Evolutionary conservation across 2,797 vertebrate species (phyloP).

Genomic region (Coregonus sp.): DNA sequence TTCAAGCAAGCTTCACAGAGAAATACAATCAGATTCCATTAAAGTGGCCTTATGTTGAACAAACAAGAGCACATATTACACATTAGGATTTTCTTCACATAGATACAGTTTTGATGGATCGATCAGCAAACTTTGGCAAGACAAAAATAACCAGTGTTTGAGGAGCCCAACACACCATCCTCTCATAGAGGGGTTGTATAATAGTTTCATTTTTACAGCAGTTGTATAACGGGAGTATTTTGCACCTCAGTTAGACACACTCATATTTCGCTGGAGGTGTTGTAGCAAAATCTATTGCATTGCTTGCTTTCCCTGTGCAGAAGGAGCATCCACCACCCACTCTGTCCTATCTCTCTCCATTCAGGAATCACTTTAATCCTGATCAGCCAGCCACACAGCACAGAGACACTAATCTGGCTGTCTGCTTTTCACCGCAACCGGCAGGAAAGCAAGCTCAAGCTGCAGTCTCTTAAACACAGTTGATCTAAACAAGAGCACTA

Average conservation of each 20-base stretch:
- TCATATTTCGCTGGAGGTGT: conserved; percentile 46
- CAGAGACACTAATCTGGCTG: conserved; percentile 44
- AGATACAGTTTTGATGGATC: background rate
- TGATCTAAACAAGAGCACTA: conserved; percentile 16
- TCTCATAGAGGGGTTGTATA: conserved; percentile 36
- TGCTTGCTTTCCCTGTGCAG: conserved; percentile 23
- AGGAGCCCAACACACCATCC: conserved; percentile 1
- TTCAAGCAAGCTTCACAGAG: background rate
- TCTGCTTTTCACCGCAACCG: conserved; percentile 59
- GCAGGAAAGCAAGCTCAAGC: conserved; percentile 76
- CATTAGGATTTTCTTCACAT: background rate
- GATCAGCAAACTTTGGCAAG: background rate
- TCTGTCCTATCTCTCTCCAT: conserved; percentile 51
- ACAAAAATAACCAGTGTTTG: background rate
- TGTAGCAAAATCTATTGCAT: conserved; percentile 36
- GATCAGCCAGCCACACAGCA: conserved; percentile 21
- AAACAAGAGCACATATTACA: background rate
- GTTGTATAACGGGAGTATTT: conserved; percentile 49
- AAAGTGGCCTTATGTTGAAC: background rate
- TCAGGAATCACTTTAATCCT: conserved; percentile 59
- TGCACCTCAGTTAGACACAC: conserved; percentile 19
- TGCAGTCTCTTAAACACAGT: conserved; percentile 12
- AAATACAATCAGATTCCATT: too few species aligned
- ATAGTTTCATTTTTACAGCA: conserved; percentile 27
- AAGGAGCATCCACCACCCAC: conserved; percentile 50